Conservation (phyloP, 2,888 invertebrate genomes). For the Volucella inanis region DNA sequence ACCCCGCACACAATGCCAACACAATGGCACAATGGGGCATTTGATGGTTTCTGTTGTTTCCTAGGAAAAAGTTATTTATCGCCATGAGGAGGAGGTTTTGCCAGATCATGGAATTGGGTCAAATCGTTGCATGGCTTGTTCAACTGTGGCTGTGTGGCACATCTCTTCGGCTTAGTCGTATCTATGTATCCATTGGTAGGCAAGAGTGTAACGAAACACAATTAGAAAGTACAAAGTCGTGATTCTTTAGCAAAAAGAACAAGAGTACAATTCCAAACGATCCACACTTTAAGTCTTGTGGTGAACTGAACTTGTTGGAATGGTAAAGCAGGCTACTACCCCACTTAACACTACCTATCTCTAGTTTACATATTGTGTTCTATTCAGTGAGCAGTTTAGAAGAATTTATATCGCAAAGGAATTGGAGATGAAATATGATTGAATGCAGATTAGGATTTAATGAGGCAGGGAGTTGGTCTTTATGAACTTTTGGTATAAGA, state of each 20-base stretch:
- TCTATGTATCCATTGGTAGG: background rate
- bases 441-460: conserved; percentile 38
- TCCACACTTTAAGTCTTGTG: conserved; percentile 37
- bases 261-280: conserved; percentile 53
- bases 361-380: too few species aligned
- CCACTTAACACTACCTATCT: too few species aligned
- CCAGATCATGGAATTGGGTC: conserved; percentile 68
- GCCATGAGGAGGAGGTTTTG: conserved; percentile 50
- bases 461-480: background rate
- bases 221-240: conserved; percentile 74
- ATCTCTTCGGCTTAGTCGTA: too few species aligned
- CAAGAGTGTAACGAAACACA: conserved; percentile 42
- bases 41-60: conserved; percentile 51
- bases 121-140: conserved; percentile 57
- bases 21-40: conserved; percentile 64
- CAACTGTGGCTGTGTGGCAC: conserved; percentile 7
- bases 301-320: conserved; percentile 19
- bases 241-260: conserved; percentile 45
- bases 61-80: conserved; percentile 46
- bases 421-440: conserved; percentile 26
- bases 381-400: conserved; percentile 18
- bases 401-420: conserved; percentile 27
- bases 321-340: background rate
- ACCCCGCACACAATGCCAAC: conserved; percentile 42
- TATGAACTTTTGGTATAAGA: background rate